Percentiles rank a stretch among this genome's conserved stretches.
Evolutionary conservation across 2,113 vertebrate species (phyloP).

Genomic region (Tonatia bakeri): DNA sequence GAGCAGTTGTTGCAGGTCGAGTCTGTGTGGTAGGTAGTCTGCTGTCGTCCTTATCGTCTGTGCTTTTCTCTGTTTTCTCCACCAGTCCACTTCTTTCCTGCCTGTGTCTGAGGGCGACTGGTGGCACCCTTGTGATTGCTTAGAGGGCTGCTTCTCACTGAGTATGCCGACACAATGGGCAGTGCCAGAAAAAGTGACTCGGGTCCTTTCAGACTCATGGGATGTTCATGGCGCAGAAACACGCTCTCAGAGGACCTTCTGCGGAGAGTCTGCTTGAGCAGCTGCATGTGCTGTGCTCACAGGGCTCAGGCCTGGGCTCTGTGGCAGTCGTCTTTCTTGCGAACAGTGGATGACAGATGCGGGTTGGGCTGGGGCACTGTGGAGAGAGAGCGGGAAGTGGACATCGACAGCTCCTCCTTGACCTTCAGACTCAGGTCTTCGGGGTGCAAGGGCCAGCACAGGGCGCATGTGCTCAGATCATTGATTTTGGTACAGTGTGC

Average conservation of each 20-base stretch:
- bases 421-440: neutral
- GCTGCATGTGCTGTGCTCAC: neutral
- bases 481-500: too few species aligned
- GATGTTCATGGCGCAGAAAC: neutral
- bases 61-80: neutral
- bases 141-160: neutral
- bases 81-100: too few species aligned
- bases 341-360: neutral
- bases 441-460: rapidly evolving
- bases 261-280: neutral
- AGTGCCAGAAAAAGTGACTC: too few species aligned
- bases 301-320: neutral
- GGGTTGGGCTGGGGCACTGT: neutral
- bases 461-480: rapidly evolving
- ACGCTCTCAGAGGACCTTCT: neutral
- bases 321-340: neutral
- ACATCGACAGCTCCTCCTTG: rapidly evolving
- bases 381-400: neutral
- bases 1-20: neutral
- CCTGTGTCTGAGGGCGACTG: neutral
- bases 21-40: neutral
- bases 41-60: rapidly evolving
- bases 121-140: neutral
- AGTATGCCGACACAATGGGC: neutral
- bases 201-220: neutral